Percentiles rank a stretch among this genome's conserved stretches.
Evolutionary conservation across 1,140 invertebrate species (phyloP).

Genomic region (Thrips palmi): DNA sequence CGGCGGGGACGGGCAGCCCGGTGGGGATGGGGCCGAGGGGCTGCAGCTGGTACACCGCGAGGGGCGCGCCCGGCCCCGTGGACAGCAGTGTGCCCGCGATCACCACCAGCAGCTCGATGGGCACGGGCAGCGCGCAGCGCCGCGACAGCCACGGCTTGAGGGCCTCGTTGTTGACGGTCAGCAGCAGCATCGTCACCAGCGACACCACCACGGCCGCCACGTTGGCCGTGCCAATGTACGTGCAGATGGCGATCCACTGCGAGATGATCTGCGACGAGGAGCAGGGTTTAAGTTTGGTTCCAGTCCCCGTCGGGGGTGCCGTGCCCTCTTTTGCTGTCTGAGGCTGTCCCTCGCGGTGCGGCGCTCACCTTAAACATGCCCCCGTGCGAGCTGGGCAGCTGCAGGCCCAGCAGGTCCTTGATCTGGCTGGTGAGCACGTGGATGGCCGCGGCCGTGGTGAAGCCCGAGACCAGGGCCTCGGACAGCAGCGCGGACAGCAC

Average conservation of each 20-base stretch:
- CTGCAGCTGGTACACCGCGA: slow-evolving; percentile 10
- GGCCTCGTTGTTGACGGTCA: slow-evolving; percentile 59
- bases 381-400: slow-evolving; percentile 34
- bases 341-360: too few species aligned
- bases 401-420: slow-evolving; percentile 66
- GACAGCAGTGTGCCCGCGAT: slow-evolving; percentile 57
- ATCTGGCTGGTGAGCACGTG: slow-evolving; percentile 83
- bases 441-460: slow-evolving; percentile 77
- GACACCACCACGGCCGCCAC: slow-evolving; percentile 48
- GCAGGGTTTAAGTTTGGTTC: too few species aligned
- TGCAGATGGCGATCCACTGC: slow-evolving; percentile 32
- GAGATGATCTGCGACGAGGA: too few species aligned
- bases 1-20: slow-evolving; percentile 9
- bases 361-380: slow-evolving; percentile 60
- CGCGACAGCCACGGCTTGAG: slow-evolving; percentile 61
- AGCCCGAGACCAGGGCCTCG: slow-evolving; percentile 76
- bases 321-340: too few species aligned
- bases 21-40: slow-evolving; percentile 12
- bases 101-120: slow-evolving; percentile 71
- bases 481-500: slow-evolving; percentile 67
- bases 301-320: too few species aligned
- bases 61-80: slow-evolving; percentile 7
- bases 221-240: slow-evolving; percentile 44
- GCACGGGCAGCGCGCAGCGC: slow-evolving; percentile 31
- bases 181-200: slow-evolving; percentile 42